Percentiles rank a stretch among this genome's conserved stretches.
These are phyloP conservation scores for Digitonthophagus gazella DNA, from an alignment of 2,888 invertebrate genomes.

Conservation along the genomic window DNA sequence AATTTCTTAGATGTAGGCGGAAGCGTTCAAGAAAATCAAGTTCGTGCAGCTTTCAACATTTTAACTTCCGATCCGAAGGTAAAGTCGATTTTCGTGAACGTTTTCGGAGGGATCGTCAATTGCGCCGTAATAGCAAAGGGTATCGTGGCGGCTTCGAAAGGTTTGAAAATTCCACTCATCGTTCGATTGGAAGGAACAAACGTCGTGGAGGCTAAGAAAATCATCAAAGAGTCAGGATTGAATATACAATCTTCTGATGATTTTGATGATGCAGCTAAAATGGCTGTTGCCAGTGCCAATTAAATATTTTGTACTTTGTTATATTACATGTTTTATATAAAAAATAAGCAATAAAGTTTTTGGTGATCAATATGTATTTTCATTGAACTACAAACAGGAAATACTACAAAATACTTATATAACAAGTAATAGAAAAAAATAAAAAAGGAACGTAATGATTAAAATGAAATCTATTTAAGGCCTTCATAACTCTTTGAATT, in stretches of 20 bases:
- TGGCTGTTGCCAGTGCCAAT: conserved; percentile 64
- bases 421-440: too few species aligned
- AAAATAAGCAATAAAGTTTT: conserved; percentile 12
- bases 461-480: too few species aligned
- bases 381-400: background rate
- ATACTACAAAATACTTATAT: too few species aligned
- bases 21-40: conserved; percentile 91
- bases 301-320: conserved; percentile 19
- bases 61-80: conserved; percentile 85
- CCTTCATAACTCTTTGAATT: too few species aligned
- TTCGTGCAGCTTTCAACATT: conserved; percentile 88
- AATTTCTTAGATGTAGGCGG: conserved; percentile 99
- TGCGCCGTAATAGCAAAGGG: conserved; percentile 97
- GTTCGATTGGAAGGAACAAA: conserved; percentile 97
- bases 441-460: too few species aligned
- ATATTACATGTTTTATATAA: conserved; percentile 15
- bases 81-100: conserved; percentile 94
- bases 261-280: conserved; percentile 90
- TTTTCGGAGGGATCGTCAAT: conserved; percentile 99
- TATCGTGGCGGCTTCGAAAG: conserved; percentile 81
- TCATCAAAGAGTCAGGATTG: conserved; percentile 80
- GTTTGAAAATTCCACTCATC: conserved; percentile 83
- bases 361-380: conserved; percentile 3
- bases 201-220: conserved; percentile 75
- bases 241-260: conserved; percentile 79